Evolutionary conservation across 2,888 invertebrate genomes (phyloP).

Genomic region (Labia minor): DNA sequence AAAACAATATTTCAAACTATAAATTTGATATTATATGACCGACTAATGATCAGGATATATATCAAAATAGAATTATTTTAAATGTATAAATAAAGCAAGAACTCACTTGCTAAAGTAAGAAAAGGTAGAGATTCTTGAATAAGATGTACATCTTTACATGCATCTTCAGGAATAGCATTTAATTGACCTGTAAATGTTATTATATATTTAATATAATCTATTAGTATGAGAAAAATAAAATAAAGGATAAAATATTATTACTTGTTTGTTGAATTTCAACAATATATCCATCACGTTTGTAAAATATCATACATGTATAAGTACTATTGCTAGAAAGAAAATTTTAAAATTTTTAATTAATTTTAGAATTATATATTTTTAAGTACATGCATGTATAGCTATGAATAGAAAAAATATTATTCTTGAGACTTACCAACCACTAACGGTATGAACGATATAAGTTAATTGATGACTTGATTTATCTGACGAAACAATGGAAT

Average conservation of each 20-base stretch:
- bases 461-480: neutral
- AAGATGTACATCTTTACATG: conserved; percentile 40
- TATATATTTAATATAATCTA: neutral
- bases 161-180: conserved; percentile 46
- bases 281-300: neutral
- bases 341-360: neutral
- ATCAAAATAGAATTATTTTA: too few relatives aligned
- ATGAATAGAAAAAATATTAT: too few relatives aligned
- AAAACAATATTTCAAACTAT: too few relatives aligned
- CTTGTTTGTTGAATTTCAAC: neutral
- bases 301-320: neutral
- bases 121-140: neutral
- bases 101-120: neutral
- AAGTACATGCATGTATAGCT: too few relatives aligned
- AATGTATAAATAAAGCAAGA: too few relatives aligned
- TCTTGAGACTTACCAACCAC: conserved; percentile 2
- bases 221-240: too few relatives aligned
- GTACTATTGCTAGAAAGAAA: neutral
- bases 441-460: neutral
- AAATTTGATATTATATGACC: too few relatives aligned
- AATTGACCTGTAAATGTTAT: neutral
- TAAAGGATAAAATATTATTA: neutral
- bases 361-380: too few relatives aligned
- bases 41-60: too few relatives aligned
- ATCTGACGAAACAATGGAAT: neutral